Percentiles rank a stretch among this genome's conserved stretches.
Conservation (phyloP, 2,797 vertebrate species). For the Lepilemur ruficaudatus region DNA sequence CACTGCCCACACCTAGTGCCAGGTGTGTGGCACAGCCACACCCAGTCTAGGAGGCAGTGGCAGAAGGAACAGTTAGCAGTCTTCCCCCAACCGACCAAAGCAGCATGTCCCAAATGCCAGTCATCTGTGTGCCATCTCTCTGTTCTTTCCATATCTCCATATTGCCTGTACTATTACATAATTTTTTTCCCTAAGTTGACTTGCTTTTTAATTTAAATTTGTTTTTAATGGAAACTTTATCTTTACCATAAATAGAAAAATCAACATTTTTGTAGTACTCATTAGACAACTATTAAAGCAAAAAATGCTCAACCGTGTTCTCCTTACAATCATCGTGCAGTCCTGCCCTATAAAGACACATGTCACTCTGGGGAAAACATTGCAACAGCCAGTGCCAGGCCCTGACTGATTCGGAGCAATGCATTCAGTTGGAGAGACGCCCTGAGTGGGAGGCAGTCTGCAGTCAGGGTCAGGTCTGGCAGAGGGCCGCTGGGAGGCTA, state of each 20-base stretch:
- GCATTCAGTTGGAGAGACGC: neutral
- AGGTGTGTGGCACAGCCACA: neutral
- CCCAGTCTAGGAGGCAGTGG: neutral
- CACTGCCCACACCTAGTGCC: neutral
- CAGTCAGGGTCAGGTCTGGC: neutral
- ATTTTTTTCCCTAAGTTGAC: neutral
- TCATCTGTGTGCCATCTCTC: neutral
- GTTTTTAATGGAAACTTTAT: neutral
- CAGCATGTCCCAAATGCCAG: accelerated
- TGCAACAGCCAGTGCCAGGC: neutral
- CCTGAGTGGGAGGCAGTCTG: too few species aligned
- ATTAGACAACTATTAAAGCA: too few species aligned
- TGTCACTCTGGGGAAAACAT: accelerated
- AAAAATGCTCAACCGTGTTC: neutral
- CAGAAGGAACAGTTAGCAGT: neutral
- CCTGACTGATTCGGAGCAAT: too few species aligned
- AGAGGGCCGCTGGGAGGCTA: neutral
- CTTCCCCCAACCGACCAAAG: neutral
- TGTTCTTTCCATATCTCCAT: neutral
- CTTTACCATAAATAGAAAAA: neutral
- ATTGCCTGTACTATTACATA: neutral
- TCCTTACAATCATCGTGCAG: neutral
- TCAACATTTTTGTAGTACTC: neutral
- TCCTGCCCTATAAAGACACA: accelerated
- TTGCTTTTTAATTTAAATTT: neutral